phyloP scores from a whole-genome alignment of 2,113 vertebrate species.

The Turdus rufiventris region DNA sequence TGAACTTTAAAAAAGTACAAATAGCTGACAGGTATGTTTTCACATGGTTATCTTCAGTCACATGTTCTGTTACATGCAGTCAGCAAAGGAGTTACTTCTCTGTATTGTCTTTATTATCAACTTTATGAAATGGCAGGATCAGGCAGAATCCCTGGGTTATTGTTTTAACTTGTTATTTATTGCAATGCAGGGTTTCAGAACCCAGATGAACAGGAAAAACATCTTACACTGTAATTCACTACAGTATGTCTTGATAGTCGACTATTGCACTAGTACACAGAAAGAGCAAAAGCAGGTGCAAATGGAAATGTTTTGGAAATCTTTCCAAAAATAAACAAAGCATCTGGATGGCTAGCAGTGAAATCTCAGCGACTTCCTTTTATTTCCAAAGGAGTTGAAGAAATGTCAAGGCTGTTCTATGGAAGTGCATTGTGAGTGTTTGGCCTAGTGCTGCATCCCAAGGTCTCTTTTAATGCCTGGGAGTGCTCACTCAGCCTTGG shows the following conservation, averaged over 20 bases:
- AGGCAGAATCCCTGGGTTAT: neutral
- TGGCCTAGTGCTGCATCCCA: neutral
- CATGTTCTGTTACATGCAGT: neutral
- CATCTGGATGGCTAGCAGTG: neutral
- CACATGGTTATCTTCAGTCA: neutral
- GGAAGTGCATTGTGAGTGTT: neutral
- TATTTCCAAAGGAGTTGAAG: neutral
- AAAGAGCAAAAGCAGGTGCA: neutral
- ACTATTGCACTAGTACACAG: neutral
- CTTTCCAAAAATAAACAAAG: neutral
- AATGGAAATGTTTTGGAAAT: neutral
- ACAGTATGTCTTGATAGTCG: neutral
- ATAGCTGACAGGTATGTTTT: neutral
- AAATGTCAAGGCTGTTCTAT: slow-evolving; percentile 21
- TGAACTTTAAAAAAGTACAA: neutral
- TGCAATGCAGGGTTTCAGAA: neutral
- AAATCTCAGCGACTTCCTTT: neutral
- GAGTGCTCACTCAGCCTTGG: neutral
- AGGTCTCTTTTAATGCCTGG: neutral
- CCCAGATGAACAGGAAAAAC: neutral
- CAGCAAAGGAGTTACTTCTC: neutral
- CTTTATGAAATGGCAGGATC: neutral
- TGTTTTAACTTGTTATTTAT: neutral
- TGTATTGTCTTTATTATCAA: neutral
- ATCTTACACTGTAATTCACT: neutral